Base-by-base conservation (phyloP, 2,113 vertebrate genomes). In the Pangasianodon hypophthalmus region DNA sequence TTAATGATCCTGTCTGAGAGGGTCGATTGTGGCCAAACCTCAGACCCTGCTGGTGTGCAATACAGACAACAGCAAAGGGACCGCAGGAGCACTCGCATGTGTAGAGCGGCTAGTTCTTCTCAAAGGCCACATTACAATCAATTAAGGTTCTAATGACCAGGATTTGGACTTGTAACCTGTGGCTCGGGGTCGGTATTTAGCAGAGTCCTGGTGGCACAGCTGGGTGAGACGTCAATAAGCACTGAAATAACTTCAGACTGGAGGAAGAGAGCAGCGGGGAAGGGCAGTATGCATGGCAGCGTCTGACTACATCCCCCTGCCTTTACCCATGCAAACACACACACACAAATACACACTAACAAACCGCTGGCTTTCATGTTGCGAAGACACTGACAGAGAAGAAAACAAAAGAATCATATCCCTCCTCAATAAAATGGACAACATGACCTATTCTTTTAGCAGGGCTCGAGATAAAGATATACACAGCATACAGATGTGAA, bases 121-220 rank as follows among this genome's bases (percentile, higher is more conserved):
- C 93, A 94, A 96, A 95, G 95, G 94, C 94, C 93, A 94, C 93
- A 95, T 97, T 95, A 95, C 77, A 75, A 94, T 96, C 96, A 96
- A 94, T 97, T 96, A 97, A 71, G 96, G 93, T 82, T 19, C 93
- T 96, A 95, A 96, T 95, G 96, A 96, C 95, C 94, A 92, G 93
- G 93, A 94, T 94, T 94, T 86, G 94, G 96, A 95, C 93, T 95
- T 94, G 96, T 95, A 91, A 94, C 90, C 92, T 95, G 94, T 93
- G 94, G 94, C 94, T 95, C 91, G 11, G 93, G 95, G 95, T 95
- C 93, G 94, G 93, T 89, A 91, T 93, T 88, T 90, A 95, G 95
- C 95, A 95, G 95, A 91, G 92, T 94, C 96, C 92, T 95, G 90
- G 84, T 90, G 91, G 82, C 94, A 92, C 93, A 92, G 44, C 94